Conservation (phyloP, 2,888 invertebrate genomes). For the Aelia acuminata region DNA sequence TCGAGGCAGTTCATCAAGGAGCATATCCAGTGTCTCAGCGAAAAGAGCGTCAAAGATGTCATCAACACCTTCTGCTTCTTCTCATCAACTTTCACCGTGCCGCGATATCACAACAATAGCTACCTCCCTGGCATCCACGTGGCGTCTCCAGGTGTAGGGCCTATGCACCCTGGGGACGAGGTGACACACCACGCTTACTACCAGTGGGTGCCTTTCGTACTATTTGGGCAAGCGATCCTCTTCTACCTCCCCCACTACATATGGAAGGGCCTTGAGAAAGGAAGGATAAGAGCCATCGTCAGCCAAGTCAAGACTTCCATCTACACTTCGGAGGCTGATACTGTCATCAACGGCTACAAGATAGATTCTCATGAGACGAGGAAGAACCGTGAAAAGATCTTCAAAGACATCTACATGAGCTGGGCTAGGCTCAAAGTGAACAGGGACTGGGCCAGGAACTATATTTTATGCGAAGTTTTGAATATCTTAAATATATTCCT, state of each 20-base stretch:
- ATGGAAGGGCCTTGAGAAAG: constrained; percentile 90
- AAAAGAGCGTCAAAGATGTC: constrained; percentile 87
- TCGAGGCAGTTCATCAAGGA: constrained; percentile 97
- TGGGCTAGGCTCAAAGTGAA: constrained; percentile 75
- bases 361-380: constrained; percentile 76
- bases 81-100: constrained; percentile 92
- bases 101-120: constrained; percentile 82
- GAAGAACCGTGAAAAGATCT: constrained; percentile 54
- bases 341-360: constrained; percentile 86
- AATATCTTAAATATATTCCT: constrained; percentile 84
- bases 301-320: constrained; percentile 84
- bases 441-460: constrained; percentile 82
- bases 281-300: constrained; percentile 81
- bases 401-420: constrained; percentile 59
- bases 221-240: constrained; percentile 84
- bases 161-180: constrained; percentile 84
- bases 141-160: constrained; percentile 85
- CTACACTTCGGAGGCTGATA: constrained; percentile 82
- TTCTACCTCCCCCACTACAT: constrained; percentile 88
- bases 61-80: constrained; percentile 93
- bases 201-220: constrained; percentile 94
- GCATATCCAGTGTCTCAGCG: constrained; percentile 95
- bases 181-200: constrained; percentile 94
- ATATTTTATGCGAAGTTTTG: constrained; percentile 83
- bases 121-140: constrained; percentile 80